phyloP scores from a whole-genome alignment of 1,140 invertebrate species.

The Chironomus striatipennis region DNA sequence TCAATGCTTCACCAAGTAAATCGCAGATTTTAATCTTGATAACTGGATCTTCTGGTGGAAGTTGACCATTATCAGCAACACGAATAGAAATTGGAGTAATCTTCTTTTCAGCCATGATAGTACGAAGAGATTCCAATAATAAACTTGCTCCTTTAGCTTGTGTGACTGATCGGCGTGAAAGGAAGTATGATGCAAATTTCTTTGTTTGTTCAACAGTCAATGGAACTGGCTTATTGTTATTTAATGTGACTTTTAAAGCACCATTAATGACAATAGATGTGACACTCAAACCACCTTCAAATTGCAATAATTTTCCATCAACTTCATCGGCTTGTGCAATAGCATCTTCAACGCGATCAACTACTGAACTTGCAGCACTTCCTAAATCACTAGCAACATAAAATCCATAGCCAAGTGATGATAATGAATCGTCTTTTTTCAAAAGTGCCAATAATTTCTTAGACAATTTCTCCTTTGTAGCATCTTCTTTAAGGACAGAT shows the following conservation, averaged over 20 bases:
- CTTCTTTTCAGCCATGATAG: slow-evolving; percentile 48
- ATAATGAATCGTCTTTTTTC: slow-evolving; percentile 67
- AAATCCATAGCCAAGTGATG: slow-evolving; percentile 69
- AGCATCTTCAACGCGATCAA: slow-evolving; percentile 79
- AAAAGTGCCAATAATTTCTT: slow-evolving; percentile 57
- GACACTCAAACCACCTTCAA: slow-evolving; percentile 77
- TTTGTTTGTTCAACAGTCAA: slow-evolving; percentile 68
- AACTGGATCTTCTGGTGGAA: slow-evolving; percentile 60
- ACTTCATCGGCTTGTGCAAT: slow-evolving; percentile 93
- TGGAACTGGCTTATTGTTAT: slow-evolving; percentile 59
- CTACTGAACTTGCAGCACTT: slow-evolving; percentile 58
- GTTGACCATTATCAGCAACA: slow-evolving; percentile 60
- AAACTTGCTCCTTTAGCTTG: slow-evolving; percentile 70
- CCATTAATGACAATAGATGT: slow-evolving; percentile 45
- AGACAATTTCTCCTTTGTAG: slow-evolving; percentile 48
- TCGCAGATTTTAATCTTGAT: slow-evolving; percentile 73
- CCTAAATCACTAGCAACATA: slow-evolving; percentile 64
- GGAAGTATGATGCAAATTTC: slow-evolving; percentile 86
- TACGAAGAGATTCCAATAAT: slow-evolving; percentile 68
- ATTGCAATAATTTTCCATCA: slow-evolving; percentile 78
- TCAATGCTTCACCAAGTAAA: slow-evolving; percentile 69
- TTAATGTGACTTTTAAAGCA: slow-evolving; percentile 58
- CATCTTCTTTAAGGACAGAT: slow-evolving; percentile 33
- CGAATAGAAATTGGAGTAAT: slow-evolving; percentile 64
- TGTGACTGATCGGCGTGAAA: slow-evolving; percentile 83